These are phyloP conservation scores for Whitmania pigra DNA, from an alignment of 1,140 invertebrate genomes.

Conservation along the genomic window DNA sequence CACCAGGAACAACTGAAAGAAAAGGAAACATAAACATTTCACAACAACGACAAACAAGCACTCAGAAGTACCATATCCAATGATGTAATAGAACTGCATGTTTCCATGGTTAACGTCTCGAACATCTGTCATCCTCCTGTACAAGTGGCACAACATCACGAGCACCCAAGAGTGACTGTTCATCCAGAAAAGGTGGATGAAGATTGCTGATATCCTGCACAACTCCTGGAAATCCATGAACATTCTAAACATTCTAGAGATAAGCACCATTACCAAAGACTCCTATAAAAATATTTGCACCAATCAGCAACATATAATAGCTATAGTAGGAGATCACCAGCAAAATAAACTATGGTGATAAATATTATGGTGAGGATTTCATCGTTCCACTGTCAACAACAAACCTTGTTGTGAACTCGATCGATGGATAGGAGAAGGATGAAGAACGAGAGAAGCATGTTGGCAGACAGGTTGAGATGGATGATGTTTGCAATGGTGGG, in stretches of 20 bases:
- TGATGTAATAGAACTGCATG: slow-evolving; percentile 84
- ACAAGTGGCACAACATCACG: slow-evolving; percentile 77
- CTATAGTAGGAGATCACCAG: no score
- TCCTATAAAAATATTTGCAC: no score
- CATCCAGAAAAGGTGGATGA: slow-evolving; percentile 81
- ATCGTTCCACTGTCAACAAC: neutral
- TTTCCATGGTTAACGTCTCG: slow-evolving; percentile 87
- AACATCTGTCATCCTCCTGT: slow-evolving; percentile 86
- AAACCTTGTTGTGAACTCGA: slow-evolving; percentile 40
- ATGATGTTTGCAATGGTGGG: slow-evolving; percentile 86
- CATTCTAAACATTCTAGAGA: no score
- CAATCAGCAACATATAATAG: no score
- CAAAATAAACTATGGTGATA: no score
- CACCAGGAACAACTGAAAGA: slow-evolving; percentile 58
- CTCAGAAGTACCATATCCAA: slow-evolving; percentile 70
- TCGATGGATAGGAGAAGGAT: slow-evolving; percentile 62
- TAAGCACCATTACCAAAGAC: no score
- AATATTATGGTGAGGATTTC: no score
- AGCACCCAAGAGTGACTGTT: slow-evolving; percentile 77
- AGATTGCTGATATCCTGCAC: slow-evolving; percentile 80
- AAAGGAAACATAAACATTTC: slow-evolving; percentile 11
- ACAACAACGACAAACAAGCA: slow-evolving; percentile 2
- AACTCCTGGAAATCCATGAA: neutral
- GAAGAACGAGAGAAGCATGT: slow-evolving; percentile 68
- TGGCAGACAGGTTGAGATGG: slow-evolving; percentile 78